Percentiles rank a stretch among this genome's conserved stretches.
Evolutionary conservation across 2,888 invertebrate genomes (phyloP).

Genomic region (Ormyrus rosae): DNA sequence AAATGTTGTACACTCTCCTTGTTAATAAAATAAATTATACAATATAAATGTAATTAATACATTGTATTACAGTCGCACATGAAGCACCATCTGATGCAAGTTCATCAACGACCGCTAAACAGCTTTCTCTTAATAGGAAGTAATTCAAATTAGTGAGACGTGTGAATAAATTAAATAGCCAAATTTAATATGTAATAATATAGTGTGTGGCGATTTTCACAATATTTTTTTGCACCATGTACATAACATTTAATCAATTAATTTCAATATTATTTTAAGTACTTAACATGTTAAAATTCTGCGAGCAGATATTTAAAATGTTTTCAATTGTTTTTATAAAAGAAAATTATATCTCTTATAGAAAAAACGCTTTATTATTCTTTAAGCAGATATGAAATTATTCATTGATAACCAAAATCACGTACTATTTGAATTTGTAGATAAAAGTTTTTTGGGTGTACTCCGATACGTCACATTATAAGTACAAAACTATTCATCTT

Average conservation of each 20-base stretch:
- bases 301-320: not conserved
- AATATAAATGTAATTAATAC: not conserved
- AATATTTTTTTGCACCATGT: constrained; percentile 26
- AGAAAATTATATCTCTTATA: not conserved
- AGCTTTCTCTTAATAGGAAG: constrained; percentile 19
- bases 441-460: too few relatives aligned
- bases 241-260: constrained; percentile 12
- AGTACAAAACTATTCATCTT: not conserved
- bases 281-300: constrained; percentile 25
- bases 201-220: constrained; percentile 31
- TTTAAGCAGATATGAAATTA: too few relatives aligned
- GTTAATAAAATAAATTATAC: not conserved
- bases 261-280: not conserved
- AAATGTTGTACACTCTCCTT: too few relatives aligned
- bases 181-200: constrained; percentile 26
- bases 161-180: constrained; percentile 17
- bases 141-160: constrained; percentile 5
- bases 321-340: constrained; percentile 10
- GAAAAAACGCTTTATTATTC: not conserved
- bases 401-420: too few relatives aligned
- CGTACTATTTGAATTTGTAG: too few relatives aligned
- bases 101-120: constrained; percentile 17
- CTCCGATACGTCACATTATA: too few relatives aligned
- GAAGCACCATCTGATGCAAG: not conserved
- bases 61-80: constrained; percentile 14